phyloP scores from a whole-genome alignment of 2,888 invertebrate species.

The Actias luna region DNA sequence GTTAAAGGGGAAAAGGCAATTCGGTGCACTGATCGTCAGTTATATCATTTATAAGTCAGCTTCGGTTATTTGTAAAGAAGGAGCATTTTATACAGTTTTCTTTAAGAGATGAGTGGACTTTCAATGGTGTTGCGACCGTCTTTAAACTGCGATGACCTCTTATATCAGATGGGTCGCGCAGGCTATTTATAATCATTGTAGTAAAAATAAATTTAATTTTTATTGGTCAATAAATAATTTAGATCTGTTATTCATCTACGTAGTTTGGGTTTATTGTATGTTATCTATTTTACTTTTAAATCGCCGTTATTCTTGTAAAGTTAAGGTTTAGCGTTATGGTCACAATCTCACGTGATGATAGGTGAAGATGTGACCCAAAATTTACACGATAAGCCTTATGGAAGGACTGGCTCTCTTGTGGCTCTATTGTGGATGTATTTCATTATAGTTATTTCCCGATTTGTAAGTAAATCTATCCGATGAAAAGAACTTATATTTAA shows the following conservation, averaged over 20 bases:
- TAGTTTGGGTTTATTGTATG: neutral
- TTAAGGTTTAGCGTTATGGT: too few relatives aligned
- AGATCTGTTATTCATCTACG: neutral
- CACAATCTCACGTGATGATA: too few relatives aligned
- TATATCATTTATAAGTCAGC: neutral
- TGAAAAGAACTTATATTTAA: neutral
- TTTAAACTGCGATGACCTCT: too few relatives aligned
- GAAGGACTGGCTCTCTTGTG: too few relatives aligned
- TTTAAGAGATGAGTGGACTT: too few relatives aligned
- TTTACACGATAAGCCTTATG: too few relatives aligned
- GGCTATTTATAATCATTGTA: neutral
- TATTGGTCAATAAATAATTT: neutral
- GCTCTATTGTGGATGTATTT: neutral
- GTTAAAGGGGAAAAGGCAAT: slow-evolving; percentile 18
- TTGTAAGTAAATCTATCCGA: neutral
- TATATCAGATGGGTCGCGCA: too few relatives aligned
- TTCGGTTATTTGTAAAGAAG: neutral
- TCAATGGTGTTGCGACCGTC: too few relatives aligned
- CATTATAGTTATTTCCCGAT: neutral
- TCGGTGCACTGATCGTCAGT: slow-evolving; percentile 10
- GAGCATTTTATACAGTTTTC: neutral
- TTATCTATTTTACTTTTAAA: too few relatives aligned
- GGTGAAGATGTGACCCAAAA: too few relatives aligned
- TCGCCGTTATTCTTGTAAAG: too few relatives aligned
- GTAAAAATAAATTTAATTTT: neutral